Conservation (phyloP, 1,140 invertebrate genomes). For the Ceratina japonica region DNA sequence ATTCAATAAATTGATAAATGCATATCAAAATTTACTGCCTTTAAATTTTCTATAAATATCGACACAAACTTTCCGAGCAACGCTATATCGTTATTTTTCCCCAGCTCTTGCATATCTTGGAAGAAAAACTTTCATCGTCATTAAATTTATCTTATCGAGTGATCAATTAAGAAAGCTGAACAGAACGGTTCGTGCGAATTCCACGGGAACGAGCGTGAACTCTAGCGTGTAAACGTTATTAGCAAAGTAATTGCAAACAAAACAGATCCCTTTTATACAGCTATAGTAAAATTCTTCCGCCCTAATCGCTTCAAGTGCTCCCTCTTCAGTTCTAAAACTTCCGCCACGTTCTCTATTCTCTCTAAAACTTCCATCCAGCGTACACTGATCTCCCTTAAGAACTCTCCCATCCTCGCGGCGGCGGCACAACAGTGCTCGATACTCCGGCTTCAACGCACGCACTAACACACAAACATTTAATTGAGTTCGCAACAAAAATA, state of each 20-base stretch:
- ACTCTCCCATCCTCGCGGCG: not conserved
- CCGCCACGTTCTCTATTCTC: not conserved
- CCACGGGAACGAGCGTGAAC: too few species aligned
- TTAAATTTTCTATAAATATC: too few species aligned
- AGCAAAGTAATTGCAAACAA: not conserved
- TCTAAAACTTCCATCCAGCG: slow-evolving; percentile 16
- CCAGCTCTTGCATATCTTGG: too few species aligned
- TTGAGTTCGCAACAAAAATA: too few species aligned
- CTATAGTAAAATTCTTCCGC: not conserved
- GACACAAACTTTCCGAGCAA: too few species aligned
- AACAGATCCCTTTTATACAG: not conserved
- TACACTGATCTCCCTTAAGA: slow-evolving; percentile 10
- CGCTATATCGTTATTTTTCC: not conserved
- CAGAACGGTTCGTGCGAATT: not conserved
- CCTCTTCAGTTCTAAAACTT: slow-evolving; percentile 28
- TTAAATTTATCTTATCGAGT: not conserved
- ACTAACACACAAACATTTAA: not conserved
- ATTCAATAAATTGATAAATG: too few species aligned
- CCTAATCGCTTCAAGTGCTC: slow-evolving; percentile 6
- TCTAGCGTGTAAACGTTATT: not conserved
- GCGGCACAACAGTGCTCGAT: too few species aligned
- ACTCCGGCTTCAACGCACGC: not conserved
- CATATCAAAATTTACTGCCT: too few species aligned
- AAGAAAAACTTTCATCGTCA: not conserved
- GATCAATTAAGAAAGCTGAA: not conserved